Base-by-base conservation (phyloP, 2,113 vertebrate species). In the Acanthochromis polyacanthus region DNA sequence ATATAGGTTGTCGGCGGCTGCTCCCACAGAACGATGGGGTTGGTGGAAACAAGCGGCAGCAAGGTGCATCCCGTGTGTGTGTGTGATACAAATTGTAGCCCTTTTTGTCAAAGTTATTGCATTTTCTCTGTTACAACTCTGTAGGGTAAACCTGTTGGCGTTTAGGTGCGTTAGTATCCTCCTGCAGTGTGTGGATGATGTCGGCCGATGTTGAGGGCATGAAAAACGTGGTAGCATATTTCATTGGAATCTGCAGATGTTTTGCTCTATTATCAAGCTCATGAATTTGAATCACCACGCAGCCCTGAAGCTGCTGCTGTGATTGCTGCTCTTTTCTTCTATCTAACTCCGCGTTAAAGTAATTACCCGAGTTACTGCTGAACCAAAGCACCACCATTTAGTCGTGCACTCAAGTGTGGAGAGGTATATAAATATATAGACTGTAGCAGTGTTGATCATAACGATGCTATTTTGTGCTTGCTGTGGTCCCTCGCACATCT, bases 321-420 rank as follows among this genome's bases (percentile, higher is more conserved):
- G 60, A 84, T 82, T 82, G 71, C 77, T 71, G 55, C 52, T 70
- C 25, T 77, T 81, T 76, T 68, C n/a, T 69, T 59, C 32, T 66
- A 38, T 84, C 40, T 46, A 69, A 70, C 67, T 62, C 8, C 40
- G 28, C 51, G 40, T 73, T 40, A 53, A 55, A 76, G 79, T 68
- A 83, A 77, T 88, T 83, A 83, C 58, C 65, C 1, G 28, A 16
- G 65, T 60, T 69, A 71, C 64, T 64, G 28, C 69, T 60, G 43
- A 70, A 81, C 30, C 38, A 43, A 57, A 61, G 20, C 59, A 69
- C 32, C 45, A 57, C 38, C 52, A 65, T 85, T 80, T 57, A 83
- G 53, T 61, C 25, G 5, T 75, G 19, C 60, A 53, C 30, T 76
- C 38, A 1, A 77, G 51, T 74, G 63, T 67, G 25, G 25, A 61